Evolutionary conservation across 2,797 vertebrate genomes (phyloP).

Genomic region (Xyrichtys novacula): DNA sequence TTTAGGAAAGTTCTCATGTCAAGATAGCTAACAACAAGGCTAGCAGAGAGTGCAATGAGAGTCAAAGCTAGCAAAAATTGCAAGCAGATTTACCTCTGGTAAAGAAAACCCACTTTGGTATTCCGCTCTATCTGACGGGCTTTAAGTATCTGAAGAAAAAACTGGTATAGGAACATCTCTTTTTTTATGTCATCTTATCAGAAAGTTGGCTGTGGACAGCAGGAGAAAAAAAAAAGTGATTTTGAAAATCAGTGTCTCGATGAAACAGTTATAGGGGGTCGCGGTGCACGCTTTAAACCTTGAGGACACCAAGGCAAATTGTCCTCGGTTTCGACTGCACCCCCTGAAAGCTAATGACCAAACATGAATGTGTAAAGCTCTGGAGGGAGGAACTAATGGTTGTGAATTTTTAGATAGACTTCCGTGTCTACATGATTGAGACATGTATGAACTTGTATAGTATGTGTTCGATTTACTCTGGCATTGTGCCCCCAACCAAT

Average conservation of each 20-base stretch:
- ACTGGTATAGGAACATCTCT: not conserved
- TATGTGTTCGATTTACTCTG: conserved; percentile 73
- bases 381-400: conserved; percentile 52
- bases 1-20: not conserved
- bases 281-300: conserved; percentile 9
- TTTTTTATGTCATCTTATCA: conserved; percentile 25
- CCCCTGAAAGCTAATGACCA: conserved; percentile 71
- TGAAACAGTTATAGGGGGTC: not conserved
- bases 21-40: not conserved
- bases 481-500: conserved; percentile 43
- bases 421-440: conserved; percentile 37
- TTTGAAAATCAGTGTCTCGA: conserved; percentile 7
- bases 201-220: conserved; percentile 11
- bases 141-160: no score
- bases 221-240: not conserved
- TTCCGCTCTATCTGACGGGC: no score
- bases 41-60: no score
- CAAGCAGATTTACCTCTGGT: not conserved
- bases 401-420: conserved; percentile 34
- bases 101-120: no score
- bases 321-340: conserved; percentile 4
- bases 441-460: conserved; percentile 68
- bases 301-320: conserved; percentile 9
- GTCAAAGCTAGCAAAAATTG: not conserved
- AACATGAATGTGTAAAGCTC: conserved; percentile 73